Conservation (phyloP, 2,113 vertebrate genomes). For the Mesocricetus auratus region DNA sequence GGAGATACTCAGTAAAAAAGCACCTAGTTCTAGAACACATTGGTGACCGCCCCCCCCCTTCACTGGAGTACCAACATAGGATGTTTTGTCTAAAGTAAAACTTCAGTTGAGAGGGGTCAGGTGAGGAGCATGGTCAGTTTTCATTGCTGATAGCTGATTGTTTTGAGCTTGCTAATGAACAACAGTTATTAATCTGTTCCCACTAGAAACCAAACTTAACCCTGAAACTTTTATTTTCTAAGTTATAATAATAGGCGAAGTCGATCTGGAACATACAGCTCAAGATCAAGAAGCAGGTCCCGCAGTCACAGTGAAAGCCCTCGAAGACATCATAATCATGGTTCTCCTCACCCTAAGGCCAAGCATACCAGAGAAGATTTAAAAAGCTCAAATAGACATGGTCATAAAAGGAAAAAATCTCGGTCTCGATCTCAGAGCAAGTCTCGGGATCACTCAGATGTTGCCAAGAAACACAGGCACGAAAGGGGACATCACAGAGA, state of each 20-base stretch:
- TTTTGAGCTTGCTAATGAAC: background rate
- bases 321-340: constrained; percentile 92
- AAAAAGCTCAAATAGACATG: constrained; percentile 91
- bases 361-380: constrained; percentile 94
- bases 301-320: constrained; percentile 96
- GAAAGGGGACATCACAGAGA: constrained; percentile 95
- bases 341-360: constrained; percentile 93
- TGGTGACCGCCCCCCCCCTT: background rate
- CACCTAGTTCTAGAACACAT: background rate
- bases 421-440: constrained; percentile 95
- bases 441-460: constrained; percentile 92
- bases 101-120: background rate
- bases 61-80: background rate
- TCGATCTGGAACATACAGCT: constrained; percentile 97
- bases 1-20: background rate
- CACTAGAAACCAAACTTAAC: constrained; percentile 38
- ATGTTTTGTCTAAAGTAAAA: background rate
- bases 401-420: constrained; percentile 97
- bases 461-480: constrained; percentile 96
- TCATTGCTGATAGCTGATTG: background rate
- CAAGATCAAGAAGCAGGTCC: constrained; percentile 94
- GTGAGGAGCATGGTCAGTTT: background rate
- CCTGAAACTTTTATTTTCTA: constrained; percentile 44
- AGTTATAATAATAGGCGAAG: constrained; percentile 98
- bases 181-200: background rate